Conservation (phyloP, 1,140 invertebrate species). For the Dendrolimus kikuchii region DNA sequence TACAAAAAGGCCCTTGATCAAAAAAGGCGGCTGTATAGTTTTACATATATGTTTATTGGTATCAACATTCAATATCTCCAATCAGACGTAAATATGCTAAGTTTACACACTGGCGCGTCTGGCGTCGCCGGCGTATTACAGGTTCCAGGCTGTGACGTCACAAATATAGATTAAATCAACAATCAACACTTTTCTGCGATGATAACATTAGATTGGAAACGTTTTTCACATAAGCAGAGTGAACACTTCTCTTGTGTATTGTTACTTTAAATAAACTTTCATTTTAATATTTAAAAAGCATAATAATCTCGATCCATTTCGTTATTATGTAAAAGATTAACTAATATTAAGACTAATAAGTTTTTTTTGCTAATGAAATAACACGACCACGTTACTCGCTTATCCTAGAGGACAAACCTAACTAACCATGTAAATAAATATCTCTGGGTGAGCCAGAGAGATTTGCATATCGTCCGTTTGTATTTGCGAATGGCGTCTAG, state of each 20-base stretch:
- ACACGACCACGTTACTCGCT: slow-evolving; percentile 10
- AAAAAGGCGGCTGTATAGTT: too few species aligned
- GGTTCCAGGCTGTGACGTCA: slow-evolving; percentile 16
- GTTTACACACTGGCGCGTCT: slow-evolving; percentile 12
- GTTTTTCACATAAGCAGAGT: too few species aligned
- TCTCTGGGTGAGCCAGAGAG: slow-evolving; percentile 23
- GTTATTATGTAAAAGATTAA: too few species aligned
- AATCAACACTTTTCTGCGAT: slow-evolving; percentile 11
- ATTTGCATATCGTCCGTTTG: slow-evolving; percentile 53
- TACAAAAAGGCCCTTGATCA: too few species aligned
- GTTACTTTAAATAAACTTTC: too few species aligned
- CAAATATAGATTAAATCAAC: slow-evolving; percentile 18
- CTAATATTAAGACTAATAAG: too few species aligned
- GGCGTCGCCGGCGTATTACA: slow-evolving; percentile 8
- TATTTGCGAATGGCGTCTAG: slow-evolving; percentile 50
- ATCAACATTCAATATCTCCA: too few species aligned
- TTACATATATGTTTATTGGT: too few species aligned
- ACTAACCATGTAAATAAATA: slow-evolving; percentile 27
- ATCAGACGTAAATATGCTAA: background rate
- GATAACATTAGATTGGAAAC: slow-evolving; percentile 1
- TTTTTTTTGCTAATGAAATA: background rate
- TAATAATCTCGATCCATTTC: too few species aligned
- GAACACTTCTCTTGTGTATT: too few species aligned
- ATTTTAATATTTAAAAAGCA: too few species aligned
- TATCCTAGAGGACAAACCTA: slow-evolving; percentile 18